Conservation (phyloP, 2,797 vertebrate genomes). For the Orestias chungarensis region DNA sequence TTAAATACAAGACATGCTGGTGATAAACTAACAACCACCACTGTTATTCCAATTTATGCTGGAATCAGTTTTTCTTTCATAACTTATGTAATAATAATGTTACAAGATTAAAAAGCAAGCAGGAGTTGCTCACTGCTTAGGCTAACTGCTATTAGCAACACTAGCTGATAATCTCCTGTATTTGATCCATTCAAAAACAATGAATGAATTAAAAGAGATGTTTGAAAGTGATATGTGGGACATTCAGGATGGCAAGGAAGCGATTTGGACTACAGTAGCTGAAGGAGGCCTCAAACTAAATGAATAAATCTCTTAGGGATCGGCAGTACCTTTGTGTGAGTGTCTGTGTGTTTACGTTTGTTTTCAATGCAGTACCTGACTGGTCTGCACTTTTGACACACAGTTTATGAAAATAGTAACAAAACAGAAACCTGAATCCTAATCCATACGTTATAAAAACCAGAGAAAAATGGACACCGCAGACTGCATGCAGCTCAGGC, state of each 20-base stretch:
- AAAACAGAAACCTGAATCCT: not conserved
- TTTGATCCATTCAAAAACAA: not conserved
- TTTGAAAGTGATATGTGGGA: too few species aligned
- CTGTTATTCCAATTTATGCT: too few species aligned
- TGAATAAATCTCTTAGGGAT: not conserved
- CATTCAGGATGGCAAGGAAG: not conserved
- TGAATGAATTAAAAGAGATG: too few species aligned
- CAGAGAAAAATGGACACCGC: slow-evolving; percentile 11
- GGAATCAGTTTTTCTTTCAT: not conserved
- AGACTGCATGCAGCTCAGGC: slow-evolving; percentile 18
- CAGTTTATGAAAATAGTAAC: not conserved
- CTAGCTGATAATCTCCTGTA: not conserved
- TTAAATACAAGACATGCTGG: not conserved
- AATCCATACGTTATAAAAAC: not conserved
- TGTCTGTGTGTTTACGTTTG: not conserved
- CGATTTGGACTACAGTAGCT: not conserved
- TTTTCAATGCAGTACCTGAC: not conserved
- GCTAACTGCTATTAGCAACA: not conserved
- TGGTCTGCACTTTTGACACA: not conserved
- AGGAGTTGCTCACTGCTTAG: not conserved
- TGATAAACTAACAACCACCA: not conserved
- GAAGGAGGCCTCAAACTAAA: not conserved
- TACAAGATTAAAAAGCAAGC: not conserved
- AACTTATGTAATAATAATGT: not conserved
- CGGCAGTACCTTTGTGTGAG: too few species aligned